Evolutionary conservation across 2,888 invertebrate species (phyloP), one percentile per base, ranked within the genome.

Genomic region (Cylloceria caligata): DNA sequence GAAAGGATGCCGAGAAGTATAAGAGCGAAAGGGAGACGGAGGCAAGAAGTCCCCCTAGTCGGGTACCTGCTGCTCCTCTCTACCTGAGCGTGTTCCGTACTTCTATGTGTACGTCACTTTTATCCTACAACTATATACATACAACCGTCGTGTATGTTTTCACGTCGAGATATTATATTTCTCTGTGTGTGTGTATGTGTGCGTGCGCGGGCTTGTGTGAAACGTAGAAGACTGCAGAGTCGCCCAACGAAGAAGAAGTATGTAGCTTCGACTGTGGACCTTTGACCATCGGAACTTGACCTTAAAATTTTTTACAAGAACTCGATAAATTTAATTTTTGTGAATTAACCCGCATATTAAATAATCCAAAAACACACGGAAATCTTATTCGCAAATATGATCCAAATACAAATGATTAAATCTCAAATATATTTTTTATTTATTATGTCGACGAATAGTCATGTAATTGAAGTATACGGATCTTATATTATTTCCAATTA

Each of bases 1-100:
- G 83, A 83, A 84, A 82, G 80, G 83, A 84, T 55, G 73, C 69
- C 57, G 74, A 42, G 69, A 69, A 36, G 55, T 69, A 30, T 39
- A 49, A 67, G 49, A 74, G 73, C 65, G 60, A 73, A 42, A 67
- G 65, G 73, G 67, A 79, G 69, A 69, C 62, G 47, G 69, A 69
- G 16, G 19, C 39, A 9, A 30, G 11, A 19, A 34, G 72, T 60
- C 57, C 57, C 72, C 64, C 60, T 42, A 47, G 62, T 19, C 21
- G 47, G 72, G 68, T 83, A 82, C 81, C 77, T 80, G 76, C 76
- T 83, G 19, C 67, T 71, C 39, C 19, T 69, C 21, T 73, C 74
- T 76, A 83, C 80, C 80, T 73, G 83, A 76, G 55, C 76, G 68
- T 72, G 55, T 73, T 80, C 72, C 55, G 45, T 16, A 4, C 27